phyloP scores from a whole-genome alignment of 1,140 invertebrate species.

The Drosophila triauraria region DNA sequence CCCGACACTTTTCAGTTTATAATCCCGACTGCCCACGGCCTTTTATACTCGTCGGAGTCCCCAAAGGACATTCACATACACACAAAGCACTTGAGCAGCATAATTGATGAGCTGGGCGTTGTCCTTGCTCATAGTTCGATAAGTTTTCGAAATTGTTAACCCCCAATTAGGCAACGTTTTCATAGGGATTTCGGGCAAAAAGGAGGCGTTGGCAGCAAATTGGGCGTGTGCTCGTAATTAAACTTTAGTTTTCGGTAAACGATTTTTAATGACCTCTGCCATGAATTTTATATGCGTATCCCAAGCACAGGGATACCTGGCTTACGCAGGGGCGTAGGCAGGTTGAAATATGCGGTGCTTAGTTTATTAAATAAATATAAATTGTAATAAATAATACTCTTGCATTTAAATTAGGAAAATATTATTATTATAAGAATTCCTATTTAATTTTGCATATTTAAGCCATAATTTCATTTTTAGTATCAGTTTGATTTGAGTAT shows the following conservation, averaged over 20 bases:
- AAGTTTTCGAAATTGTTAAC: conserved; percentile 59
- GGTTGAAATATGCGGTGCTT: neutral
- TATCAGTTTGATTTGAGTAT: neutral
- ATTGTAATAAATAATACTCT: neutral
- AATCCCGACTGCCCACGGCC: neutral
- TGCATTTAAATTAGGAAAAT: neutral
- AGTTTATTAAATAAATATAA: neutral
- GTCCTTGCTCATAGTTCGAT: conserved; percentile 60
- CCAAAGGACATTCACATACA: conserved; percentile 11
- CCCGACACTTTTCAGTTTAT: conserved; percentile 47
- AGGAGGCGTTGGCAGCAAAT: conserved; percentile 18
- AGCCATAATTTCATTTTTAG: neutral
- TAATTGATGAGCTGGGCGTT: conserved; percentile 71
- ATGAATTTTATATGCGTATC: conserved; percentile 19
- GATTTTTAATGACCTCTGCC: conserved; percentile 44
- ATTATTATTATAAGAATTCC: too few species aligned
- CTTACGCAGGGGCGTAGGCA: neutral
- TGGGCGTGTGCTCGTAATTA: conserved; percentile 58
- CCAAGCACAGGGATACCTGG: neutral
- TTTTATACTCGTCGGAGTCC: conserved; percentile 38
- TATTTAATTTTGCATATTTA: neutral
- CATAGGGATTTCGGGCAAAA: neutral
- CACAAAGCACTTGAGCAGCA: conserved; percentile 27
- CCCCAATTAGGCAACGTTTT: conserved; percentile 68
- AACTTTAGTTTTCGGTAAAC: conserved; percentile 47